Conservation (phyloP, 2,113 vertebrate species). For the Podiceps cristatus region DNA sequence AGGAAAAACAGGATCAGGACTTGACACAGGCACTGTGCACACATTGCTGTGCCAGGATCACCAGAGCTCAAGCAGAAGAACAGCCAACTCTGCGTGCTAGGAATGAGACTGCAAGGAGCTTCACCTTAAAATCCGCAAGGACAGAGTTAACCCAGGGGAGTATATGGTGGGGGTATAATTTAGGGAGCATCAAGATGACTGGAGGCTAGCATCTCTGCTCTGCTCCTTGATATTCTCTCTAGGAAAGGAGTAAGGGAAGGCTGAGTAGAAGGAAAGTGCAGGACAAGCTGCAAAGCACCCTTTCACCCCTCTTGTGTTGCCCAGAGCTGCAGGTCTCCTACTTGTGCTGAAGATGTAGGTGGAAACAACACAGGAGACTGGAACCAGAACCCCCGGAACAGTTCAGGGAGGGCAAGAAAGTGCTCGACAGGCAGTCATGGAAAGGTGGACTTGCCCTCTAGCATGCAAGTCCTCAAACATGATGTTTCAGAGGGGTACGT, state of each 20-base stretch:
- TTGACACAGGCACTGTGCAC: not conserved
- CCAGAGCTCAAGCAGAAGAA: not conserved
- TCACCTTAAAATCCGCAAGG: not conserved
- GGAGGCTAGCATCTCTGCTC: not conserved
- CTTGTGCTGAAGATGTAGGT: not conserved
- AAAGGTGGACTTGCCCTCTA: not conserved
- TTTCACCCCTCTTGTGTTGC: not conserved
- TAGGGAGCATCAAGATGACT: not conserved
- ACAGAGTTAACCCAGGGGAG: not conserved
- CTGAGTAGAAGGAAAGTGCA: not conserved
- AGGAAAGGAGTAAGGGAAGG: not conserved
- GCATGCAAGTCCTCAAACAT: not conserved
- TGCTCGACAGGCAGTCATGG: not conserved
- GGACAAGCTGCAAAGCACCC: not conserved
- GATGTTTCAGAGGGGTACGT: accelerated
- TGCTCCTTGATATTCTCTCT: not conserved
- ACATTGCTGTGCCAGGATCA: not conserved
- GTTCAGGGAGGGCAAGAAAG: not conserved
- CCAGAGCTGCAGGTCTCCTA: not conserved
- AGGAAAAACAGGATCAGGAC: conserved; percentile 29
- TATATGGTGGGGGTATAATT: not conserved
- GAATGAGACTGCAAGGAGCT: not conserved
- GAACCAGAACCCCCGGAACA: not conserved
- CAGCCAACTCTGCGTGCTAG: not conserved
- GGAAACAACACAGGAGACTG: not conserved